These are phyloP conservation scores for Phaonia tiefii DNA, from an alignment of 2,888 invertebrate species.

Conservation along the genomic window DNA sequence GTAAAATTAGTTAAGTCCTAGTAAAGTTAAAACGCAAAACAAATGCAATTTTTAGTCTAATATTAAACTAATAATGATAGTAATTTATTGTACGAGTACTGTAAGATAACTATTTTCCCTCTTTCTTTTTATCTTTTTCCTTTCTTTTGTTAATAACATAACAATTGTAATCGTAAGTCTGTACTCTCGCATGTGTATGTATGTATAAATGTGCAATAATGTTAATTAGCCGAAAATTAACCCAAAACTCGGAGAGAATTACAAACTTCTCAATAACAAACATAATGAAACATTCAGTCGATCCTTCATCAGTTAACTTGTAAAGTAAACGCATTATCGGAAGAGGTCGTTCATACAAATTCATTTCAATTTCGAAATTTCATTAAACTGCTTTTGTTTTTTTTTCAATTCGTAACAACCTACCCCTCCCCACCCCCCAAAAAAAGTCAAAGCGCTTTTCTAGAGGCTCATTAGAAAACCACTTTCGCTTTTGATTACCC, in stretches of 20 bases:
- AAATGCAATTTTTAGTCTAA: slow-evolving; percentile 2
- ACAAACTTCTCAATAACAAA: slow-evolving; percentile 3
- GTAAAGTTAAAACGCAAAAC: background rate
- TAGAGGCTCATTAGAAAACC: slow-evolving; percentile 69
- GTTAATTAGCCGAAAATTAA: slow-evolving; percentile 20
- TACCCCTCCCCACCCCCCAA: no score
- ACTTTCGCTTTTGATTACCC: slow-evolving; percentile 56
- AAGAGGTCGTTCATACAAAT: no score
- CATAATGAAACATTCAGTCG: background rate
- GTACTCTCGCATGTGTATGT: slow-evolving; percentile 48
- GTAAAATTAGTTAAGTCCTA: no score
- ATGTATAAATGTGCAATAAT: slow-evolving; percentile 69
- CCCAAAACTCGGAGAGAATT: background rate
- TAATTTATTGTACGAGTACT: no score
- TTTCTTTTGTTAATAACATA: background rate
- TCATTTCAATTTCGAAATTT: no score
- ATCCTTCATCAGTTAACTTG: background rate
- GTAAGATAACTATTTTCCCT: no score
- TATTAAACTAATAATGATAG: background rate
- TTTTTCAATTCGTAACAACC: no score
- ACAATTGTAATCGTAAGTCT: slow-evolving; percentile 37
- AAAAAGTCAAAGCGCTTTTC: slow-evolving; percentile 64
- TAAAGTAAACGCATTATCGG: slow-evolving; percentile 22
- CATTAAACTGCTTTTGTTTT: no score
- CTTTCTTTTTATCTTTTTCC: no score